A percentile compares a stretch with the other conserved stretches of the same genome.
Conservation (phyloP, 2,888 invertebrate species). For the Rhagonycha fulva region DNA sequence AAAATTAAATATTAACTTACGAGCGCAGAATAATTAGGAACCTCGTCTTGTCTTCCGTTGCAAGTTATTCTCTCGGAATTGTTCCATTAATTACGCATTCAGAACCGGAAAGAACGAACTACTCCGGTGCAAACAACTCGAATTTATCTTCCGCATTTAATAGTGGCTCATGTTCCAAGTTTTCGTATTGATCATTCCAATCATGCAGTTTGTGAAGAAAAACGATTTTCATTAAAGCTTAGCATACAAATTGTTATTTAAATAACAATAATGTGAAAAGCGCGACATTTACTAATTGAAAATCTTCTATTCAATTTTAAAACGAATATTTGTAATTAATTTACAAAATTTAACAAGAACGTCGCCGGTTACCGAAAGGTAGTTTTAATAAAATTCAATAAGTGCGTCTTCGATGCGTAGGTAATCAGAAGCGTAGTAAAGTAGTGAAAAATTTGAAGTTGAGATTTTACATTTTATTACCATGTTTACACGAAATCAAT, state of each 20-base stretch:
- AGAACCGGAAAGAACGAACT: slow-evolving; percentile 33
- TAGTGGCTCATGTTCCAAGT: slow-evolving; percentile 11
- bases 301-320: too few species aligned
- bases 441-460: too few species aligned
- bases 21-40: slow-evolving; percentile 49
- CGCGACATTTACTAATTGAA: neutral
- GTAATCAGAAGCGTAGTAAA: neutral
- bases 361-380: too few species aligned
- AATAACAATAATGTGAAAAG: neutral
- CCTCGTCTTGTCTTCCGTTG: slow-evolving; percentile 39
- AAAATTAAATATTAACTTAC: slow-evolving; percentile 51
- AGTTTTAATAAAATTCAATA: too few species aligned
- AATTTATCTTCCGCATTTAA: slow-evolving; percentile 29
- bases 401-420: too few species aligned
- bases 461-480: too few species aligned
- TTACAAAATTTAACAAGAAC: too few species aligned
- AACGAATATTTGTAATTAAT: neutral
- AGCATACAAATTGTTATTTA: neutral
- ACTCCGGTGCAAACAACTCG: slow-evolving; percentile 26
- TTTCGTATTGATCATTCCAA: slow-evolving; percentile 18
- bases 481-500: too few species aligned
- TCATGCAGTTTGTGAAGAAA: slow-evolving; percentile 7
- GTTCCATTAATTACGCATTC: slow-evolving; percentile 49
- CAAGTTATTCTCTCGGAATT: slow-evolving; percentile 47
- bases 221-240: slow-evolving; percentile 6